Percentiles rank a stretch among this genome's conserved stretches.
These are phyloP conservation scores for Ctenoplectra terminalis DNA, from an alignment of 1,140 invertebrate genomes.

Conservation along the genomic window DNA sequence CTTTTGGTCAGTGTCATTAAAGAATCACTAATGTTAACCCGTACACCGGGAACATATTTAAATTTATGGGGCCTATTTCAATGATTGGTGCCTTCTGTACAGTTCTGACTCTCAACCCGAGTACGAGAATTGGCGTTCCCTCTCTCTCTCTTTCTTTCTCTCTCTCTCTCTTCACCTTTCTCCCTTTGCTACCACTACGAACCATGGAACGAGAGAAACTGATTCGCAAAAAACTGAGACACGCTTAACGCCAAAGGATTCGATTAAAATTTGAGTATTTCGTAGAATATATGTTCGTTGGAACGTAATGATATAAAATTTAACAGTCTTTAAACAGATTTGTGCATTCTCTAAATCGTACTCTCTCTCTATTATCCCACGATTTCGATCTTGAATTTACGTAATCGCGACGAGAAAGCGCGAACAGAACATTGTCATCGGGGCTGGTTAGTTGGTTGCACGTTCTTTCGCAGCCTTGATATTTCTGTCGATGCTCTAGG, in stretches of 20 bases:
- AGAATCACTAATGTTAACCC: no score
- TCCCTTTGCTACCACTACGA: conserved; percentile 49
- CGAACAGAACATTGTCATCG: conserved; percentile 58
- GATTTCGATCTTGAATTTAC: conserved; percentile 51
- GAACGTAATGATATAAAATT: no score
- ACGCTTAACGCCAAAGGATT: no score
- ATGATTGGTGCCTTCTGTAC: no score
- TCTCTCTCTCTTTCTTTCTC: conserved; percentile 37
- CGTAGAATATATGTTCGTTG: no score
- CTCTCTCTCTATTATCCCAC: conserved; percentile 30
- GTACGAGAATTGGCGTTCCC: conserved; percentile 61
- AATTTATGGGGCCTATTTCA: no score
- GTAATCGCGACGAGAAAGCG: conserved; percentile 56
- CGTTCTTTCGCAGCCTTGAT: conserved; percentile 58
- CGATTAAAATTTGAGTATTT: no score
- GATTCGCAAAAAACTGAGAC: no score
- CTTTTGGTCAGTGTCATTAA: neutral
- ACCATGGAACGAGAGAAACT: conserved; percentile 54
- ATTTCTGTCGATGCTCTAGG: conserved; percentile 52
- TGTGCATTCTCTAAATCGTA: no score
- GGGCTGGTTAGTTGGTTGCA: conserved; percentile 35
- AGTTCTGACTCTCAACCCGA: conserved; percentile 68
- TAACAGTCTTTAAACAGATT: no score
- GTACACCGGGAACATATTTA: no score
- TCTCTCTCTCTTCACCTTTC: conserved; percentile 47